Base-by-base conservation (phyloP, 2,113 vertebrate genomes). In the Cyanoramphus novaezelandiae region DNA sequence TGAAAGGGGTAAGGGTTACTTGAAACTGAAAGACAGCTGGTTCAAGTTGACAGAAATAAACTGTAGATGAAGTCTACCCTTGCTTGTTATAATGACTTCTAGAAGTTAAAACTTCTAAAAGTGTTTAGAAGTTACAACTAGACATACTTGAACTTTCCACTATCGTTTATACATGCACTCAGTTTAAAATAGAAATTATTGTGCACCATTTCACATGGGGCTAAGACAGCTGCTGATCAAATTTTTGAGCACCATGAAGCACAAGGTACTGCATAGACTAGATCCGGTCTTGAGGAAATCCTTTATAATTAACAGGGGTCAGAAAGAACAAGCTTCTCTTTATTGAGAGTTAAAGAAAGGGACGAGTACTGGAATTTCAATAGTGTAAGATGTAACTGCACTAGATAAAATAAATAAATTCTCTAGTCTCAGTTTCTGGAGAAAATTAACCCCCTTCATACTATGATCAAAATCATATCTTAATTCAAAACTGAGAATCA, bases 371-470 rank as follows among this genome's bases (percentile, higher is more conserved):
- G 18, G 25, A 1, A 68, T 75, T 85, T 79, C 52, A 75, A 29
- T 0, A 76, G 13, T 33, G 15, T 5, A 33, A 35, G 6, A 2
- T 43, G 2, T 14, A 70, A n/a, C 3, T 41, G 4, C 52, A 10
- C 6, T 24, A n/a, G 12, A 37, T 77, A 74, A 81, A 25, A 67
- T 17, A 87, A 41, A 20, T 14, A 55, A 28, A 64, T 57, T 47
- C 0, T 62, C 23, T 31, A 64, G 16, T 10, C 7, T 43, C 33
- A 10, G 6, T 25, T 91, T 68, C 35, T 79, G 16, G 3, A 50
- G 19, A 78, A 84, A 86, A 70, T 43, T 4, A 82, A 39, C 6
- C 4, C 5, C 13, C 3, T 62, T 77, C 20, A 23, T 60, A 27
- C 14, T 75, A 50, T 20, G 6, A 63, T 47, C 41, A 10, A 76